phyloP scores from a whole-genome alignment of 2,797 vertebrate genomes.

The Rousettus madagascariensis region DNA sequence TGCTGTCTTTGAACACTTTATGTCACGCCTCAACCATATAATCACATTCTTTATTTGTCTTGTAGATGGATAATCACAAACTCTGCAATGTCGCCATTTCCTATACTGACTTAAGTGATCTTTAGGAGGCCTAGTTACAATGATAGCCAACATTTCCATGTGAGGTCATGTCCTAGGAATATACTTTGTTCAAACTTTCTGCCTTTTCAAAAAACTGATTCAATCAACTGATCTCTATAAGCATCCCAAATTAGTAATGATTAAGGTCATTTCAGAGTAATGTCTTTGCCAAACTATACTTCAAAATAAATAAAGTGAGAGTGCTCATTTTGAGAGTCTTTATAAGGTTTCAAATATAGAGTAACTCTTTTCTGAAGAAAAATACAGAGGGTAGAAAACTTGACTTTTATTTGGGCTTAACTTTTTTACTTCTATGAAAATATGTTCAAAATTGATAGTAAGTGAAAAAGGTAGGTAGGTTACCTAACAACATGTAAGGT shows the following conservation, averaged over 20 bases:
- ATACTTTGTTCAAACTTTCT: neutral
- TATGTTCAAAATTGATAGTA: neutral
- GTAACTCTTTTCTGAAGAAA: conserved; percentile 3
- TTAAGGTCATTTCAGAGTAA: neutral
- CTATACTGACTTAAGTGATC: neutral
- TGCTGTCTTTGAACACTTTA: neutral
- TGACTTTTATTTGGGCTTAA: neutral
- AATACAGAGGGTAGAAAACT: neutral
- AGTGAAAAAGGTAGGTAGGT: neutral
- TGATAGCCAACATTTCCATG: neutral
- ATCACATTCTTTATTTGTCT: neutral
- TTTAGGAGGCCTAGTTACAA: conserved; percentile 10
- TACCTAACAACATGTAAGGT: neutral
- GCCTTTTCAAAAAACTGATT: neutral
- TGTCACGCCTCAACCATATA: neutral
- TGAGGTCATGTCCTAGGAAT: neutral
- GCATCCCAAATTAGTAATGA: neutral
- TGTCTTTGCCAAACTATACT: neutral
- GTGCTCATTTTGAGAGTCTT: neutral
- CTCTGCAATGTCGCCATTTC: neutral
- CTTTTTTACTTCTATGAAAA: neutral
- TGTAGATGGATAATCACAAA: conserved; percentile 11
- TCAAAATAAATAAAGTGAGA: neutral
- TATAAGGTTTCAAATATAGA: neutral
- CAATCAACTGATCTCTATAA: neutral